phyloP scores from a whole-genome alignment of 2,888 invertebrate species.

The Pocota personata region DNA sequence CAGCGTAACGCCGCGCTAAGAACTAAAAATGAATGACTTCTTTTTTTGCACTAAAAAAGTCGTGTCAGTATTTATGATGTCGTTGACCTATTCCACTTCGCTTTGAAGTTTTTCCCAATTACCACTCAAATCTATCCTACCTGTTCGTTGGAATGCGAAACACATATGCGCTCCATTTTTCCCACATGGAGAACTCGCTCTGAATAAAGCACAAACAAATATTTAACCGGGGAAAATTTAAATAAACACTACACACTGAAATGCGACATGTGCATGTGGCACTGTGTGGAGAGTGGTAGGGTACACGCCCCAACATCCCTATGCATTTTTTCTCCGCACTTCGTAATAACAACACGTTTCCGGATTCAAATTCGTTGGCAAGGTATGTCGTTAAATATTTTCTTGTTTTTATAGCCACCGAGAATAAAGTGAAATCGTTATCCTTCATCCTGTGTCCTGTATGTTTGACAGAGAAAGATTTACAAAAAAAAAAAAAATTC shows the following conservation, averaged over 20 bases:
- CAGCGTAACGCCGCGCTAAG: no score
- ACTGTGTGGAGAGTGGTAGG: neutral
- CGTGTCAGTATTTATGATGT: neutral
- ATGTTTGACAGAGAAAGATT: neutral
- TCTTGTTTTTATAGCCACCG: neutral
- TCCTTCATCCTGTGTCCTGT: neutral
- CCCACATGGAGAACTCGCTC: slow-evolving; percentile 2
- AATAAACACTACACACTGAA: slow-evolving; percentile 28
- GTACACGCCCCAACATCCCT: neutral
- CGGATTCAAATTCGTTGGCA: neutral
- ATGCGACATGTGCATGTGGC: slow-evolving; percentile 18
- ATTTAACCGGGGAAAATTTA: slow-evolving; percentile 29
- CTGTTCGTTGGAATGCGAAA: slow-evolving; percentile 11
- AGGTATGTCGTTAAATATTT: slow-evolving; percentile 6
- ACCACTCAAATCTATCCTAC: neutral
- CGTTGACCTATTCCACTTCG: slow-evolving; percentile 12
- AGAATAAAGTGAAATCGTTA: slow-evolving; percentile 16
- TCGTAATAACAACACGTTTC: slow-evolving; percentile 37
- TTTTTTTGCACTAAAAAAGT: no score
- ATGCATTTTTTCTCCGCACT: neutral
- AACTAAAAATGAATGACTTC: no score
- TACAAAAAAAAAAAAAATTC: neutral
- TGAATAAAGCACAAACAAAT: slow-evolving; percentile 17
- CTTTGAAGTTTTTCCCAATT: slow-evolving; percentile 4
- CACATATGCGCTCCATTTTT: slow-evolving; percentile 9